Base-by-base conservation (phyloP, 1,140 invertebrate species). In the Drosophila jambulina region DNA sequence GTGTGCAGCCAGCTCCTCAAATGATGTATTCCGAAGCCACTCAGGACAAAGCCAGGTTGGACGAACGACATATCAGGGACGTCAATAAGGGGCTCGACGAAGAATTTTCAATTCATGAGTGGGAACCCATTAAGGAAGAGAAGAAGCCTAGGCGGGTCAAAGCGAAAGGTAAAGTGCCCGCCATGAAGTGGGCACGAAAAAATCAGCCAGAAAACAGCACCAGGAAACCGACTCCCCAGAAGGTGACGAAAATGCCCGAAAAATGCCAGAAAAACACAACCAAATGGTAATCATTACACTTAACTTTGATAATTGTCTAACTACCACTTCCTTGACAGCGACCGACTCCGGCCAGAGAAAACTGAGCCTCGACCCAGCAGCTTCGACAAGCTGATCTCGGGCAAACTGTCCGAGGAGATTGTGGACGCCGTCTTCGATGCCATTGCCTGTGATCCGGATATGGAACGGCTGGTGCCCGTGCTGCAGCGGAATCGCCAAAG, bases 351-450 rank as follows among this genome's bases (percentile, higher is more conserved):
- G 2, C 13, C 25, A 5, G 32, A 48, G 1, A 6, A 8, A 2
- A 3, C 9, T 1, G 59, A 64, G 2, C 2, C 15, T 0, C 12
- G 2, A 0, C 42, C 59, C 8, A 58, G 68, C 5, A 64, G 48
- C 19, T 58, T 38, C 7, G 72, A 75, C 2, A 84, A 78, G 4
- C 40, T 88, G 0, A 60, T 88, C 8, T 56, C 68, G 9, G 84
- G 84, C 51, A 75, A 43, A 9, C 42, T 62, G 0, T 84, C 84
- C 2, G 67, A 75, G 7, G 54, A 78, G 1, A 85, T 88, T 46
- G 85, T 88, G 8, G 54, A 57, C 1, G 78, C 80, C 0, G 85
- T 88, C 12, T 79, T 85, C 13, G 70, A 88, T 5, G 77, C 64
- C 9, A 70, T 88, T 1, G 51, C 48, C n/a, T 84, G 72, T 38